Evolutionary conservation across 2,888 invertebrate genomes (phyloP), one percentile per base, ranked within the genome.

Genomic region (Drosophila flavopinicola): DNA sequence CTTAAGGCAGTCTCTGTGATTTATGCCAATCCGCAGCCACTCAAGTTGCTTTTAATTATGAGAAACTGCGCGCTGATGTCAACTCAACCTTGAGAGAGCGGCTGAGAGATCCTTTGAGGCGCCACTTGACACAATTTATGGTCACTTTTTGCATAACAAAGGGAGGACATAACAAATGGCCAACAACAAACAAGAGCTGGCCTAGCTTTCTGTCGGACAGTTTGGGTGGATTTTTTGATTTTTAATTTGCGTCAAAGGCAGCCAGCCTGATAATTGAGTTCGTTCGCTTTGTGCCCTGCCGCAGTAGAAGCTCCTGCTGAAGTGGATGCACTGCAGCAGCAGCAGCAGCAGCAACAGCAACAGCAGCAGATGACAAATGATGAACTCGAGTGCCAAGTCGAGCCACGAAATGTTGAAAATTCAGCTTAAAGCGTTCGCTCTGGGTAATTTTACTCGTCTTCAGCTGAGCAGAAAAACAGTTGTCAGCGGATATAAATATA

Each of bases 41-140:
- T 66, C 67, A 52, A 80, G 77, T 60, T 44, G 54, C 63, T 69
- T 77, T 77, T 78, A 78, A 78, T 78, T 78, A 78, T 72, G 78
- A 78, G 75, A 57, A 69, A 78, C 75, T 54, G 52, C 27, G 6
- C 17, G 41, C 66, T 35, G 48, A 44, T 42, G 33, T 53, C 49
- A n/a, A 13, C 27, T 20, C 27, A n/a, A n/a, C n/a, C n/a, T n/a
- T n/a, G n/a, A n/a, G n/a, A n/a, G n/a, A n/a, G n/a, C 15, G 25
- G 29, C 24, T 15, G 44, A 13, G 37, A 54, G 45, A 25, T 48
- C 33, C 54, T 32, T 49, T 71, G 54, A 47, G 71, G 38, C 37
- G 32, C 66, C 54, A 63, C 79, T 83, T 79, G 80, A 75, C 79
- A 83, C 79, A 79, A 63, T 79, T 83, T 75, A 64, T 65, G 79